Conservation (phyloP, 2,797 vertebrate species). For the Sebastes diploproa region DNA sequence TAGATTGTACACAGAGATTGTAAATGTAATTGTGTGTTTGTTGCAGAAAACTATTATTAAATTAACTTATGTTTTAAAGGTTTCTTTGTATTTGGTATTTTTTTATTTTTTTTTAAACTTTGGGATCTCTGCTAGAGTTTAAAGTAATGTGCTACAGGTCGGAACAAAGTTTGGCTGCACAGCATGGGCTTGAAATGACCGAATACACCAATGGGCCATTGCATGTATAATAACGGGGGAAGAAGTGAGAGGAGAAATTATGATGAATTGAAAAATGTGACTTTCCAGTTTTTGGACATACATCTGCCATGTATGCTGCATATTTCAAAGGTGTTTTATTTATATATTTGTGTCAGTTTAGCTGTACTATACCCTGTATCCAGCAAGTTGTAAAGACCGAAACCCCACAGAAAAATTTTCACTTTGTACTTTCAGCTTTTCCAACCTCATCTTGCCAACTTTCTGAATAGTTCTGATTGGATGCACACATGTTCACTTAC, state of each 20-base stretch:
- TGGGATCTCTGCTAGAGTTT: not conserved
- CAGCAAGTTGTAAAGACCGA: not conserved
- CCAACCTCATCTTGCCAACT: not conserved
- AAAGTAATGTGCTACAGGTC: not conserved
- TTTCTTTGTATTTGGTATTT: not conserved
- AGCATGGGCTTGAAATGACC: not conserved
- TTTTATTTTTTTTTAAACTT: not conserved
- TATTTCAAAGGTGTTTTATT: not conserved
- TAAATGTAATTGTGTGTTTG: constrained; percentile 51
- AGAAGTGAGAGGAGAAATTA: not conserved
- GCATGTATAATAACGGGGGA: not conserved
- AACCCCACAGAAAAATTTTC: not conserved
- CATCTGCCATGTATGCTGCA: not conserved
- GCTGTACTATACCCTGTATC: not conserved
- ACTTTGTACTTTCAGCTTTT: not conserved
- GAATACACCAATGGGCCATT: not conserved
- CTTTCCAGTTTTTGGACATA: not conserved
- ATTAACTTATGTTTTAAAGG: constrained; percentile 43
- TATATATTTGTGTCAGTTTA: not conserved
- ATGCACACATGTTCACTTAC: constrained; percentile 1
- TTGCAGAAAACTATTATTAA: constrained; percentile 37
- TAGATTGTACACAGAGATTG: constrained; percentile 41
- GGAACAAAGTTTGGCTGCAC: not conserved
- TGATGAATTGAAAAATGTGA: not conserved
- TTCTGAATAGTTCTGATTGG: not conserved